phyloP scores from a whole-genome alignment of 2,888 invertebrate species.

The Baronia brevicornis region DNA sequence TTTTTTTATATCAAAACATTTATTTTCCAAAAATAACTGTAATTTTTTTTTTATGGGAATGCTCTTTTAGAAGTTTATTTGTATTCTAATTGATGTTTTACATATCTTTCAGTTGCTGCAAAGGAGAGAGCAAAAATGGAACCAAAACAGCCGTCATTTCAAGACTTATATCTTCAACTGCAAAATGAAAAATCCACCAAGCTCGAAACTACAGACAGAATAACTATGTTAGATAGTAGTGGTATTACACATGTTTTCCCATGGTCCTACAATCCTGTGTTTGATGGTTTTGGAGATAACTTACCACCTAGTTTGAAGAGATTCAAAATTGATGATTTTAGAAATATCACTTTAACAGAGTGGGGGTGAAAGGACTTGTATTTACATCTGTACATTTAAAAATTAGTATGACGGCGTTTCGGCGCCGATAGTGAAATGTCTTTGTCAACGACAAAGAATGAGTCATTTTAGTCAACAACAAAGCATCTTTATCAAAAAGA shows the following conservation, averaged over 20 bases:
- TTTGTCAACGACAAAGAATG: no score
- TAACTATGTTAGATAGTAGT: constrained; percentile 42
- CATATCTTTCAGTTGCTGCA: constrained; percentile 37
- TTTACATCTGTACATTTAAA: no score
- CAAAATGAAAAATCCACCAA: constrained; percentile 35
- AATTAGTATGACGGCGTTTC: no score
- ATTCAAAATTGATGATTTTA: constrained; percentile 70
- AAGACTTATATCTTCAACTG: constrained; percentile 48
- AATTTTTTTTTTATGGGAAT: no score
- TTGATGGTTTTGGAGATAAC: constrained; percentile 58
- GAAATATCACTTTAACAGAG: constrained; percentile 57
- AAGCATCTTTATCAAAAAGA: no score
- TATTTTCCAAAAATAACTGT: no score
- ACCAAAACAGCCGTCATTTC: constrained; percentile 36
- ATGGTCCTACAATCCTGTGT: constrained; percentile 71
- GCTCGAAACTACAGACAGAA: constrained; percentile 19
- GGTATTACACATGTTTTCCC: constrained; percentile 59
- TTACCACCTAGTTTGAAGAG: constrained; percentile 78
- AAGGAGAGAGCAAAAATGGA: constrained; percentile 27
- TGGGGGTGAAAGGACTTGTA: constrained; percentile 67
- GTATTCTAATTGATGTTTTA: constrained; percentile 5
- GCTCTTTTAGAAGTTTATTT: no score
- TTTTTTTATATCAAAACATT: no score
- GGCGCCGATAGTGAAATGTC: no score
- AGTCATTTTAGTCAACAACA: no score